Evolutionary conservation across 2,113 vertebrate species (phyloP), one percentile per base, ranked within the genome.

Genomic region (Callospermophilus lateralis): DNA sequence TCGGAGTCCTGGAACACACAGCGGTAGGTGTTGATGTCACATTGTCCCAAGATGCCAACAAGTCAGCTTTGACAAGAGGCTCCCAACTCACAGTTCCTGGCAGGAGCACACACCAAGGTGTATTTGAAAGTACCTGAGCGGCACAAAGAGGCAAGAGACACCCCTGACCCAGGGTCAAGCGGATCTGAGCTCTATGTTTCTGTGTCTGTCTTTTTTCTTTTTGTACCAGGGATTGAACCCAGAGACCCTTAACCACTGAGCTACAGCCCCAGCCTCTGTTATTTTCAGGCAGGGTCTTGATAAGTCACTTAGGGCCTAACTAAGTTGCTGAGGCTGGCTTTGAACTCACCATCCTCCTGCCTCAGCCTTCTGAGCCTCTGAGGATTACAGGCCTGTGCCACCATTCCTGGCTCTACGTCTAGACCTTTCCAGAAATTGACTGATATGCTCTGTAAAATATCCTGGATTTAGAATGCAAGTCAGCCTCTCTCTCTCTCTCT

Each of bases 11-110:
- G 24, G 34, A 3, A 3, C 67, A 19, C 48, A 37, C 51, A 26
- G n/a, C 5, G 0, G 32, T 4, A 6, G 51, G 2, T 1, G 4
- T 1, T 16, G 39, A 11, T 37, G 4, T 26, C 24, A 8, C 8
- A 28, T 34, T 6, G 15, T 24, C 2, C 1, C 2, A 39, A 24
- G 39, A 48, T 0, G 8, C 4, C 39, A 12, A 3, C 3, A 74
- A 67, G 12, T 7, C 0, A 30, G 32, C 53, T 65, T 70, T 4
- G 45, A 39, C 34, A 6, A 10, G 4, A 34, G 6, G 28, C 45
- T 19, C 28, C 6, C 3, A 1, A 8, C 13, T 61, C 39, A 3
- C 17, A 53, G 5, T 30, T 28, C 77, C 17, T 0, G 32, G 28
- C 24, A 70, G 15, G 39, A 91, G 20, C 8, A 34, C 8, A 55